Conservation (phyloP, 2,113 vertebrate species). For the Protobothrops mucrosquamatus region DNA sequence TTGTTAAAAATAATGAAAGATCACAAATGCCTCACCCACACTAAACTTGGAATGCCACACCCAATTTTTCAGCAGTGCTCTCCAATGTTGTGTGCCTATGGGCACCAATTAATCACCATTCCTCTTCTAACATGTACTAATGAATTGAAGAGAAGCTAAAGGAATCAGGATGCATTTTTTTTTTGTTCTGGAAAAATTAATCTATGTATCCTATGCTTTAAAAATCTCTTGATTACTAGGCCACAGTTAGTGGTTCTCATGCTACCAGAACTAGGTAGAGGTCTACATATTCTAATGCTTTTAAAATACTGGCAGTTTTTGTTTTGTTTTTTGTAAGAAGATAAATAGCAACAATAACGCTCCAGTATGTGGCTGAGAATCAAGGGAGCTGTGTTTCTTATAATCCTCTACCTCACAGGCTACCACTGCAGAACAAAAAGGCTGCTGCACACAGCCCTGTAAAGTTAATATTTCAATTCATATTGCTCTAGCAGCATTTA, state of each 20-base stretch:
- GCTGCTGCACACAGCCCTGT: neutral
- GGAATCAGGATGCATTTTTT: neutral
- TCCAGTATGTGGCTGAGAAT: neutral
- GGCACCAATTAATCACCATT: neutral
- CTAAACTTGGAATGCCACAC: neutral
- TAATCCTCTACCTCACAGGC: neutral
- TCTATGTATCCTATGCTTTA: neutral
- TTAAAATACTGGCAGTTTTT: neutral
- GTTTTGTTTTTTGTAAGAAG: neutral
- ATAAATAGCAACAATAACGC: neutral
- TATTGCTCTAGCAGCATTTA: neutral
- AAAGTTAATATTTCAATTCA: neutral
- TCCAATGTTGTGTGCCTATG: neutral
- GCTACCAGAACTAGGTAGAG: neutral
- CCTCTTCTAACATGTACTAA: neutral
- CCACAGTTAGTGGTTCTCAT: neutral
- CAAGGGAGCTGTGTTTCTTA: neutral
- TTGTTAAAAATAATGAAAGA: neutral
- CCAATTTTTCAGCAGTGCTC: no score
- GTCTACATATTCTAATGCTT: neutral
- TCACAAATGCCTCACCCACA: neutral
- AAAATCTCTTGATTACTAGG: neutral
- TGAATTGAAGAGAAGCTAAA: neutral
- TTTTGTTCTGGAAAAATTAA: neutral
- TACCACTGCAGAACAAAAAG: neutral